Percentiles rank a stretch among this genome's conserved stretches.
Conservation (phyloP, 2,797 vertebrate genomes). For the Enteromius radiatus region DNA sequence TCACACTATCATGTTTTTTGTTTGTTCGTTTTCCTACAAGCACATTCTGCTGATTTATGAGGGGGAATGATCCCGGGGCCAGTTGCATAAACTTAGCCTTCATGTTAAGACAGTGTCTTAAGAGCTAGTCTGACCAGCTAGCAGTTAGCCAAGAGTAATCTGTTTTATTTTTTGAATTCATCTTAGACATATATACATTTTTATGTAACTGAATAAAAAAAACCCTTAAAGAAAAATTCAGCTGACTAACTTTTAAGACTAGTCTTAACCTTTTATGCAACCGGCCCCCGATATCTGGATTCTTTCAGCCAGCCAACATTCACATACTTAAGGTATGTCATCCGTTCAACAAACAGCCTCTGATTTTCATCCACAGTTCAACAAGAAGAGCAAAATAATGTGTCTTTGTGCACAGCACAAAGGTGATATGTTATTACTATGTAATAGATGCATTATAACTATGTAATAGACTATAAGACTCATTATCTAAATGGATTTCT, state of each 20-base stretch:
- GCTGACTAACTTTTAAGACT: too few species aligned
- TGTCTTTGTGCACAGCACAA: slow-evolving; percentile 66
- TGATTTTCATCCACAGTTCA: slow-evolving; percentile 24
- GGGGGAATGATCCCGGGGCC: not conserved
- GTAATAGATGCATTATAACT: slow-evolving; percentile 12
- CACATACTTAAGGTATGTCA: slow-evolving; percentile 32
- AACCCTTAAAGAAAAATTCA: too few species aligned
- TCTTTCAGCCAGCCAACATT: slow-evolving; percentile 18
- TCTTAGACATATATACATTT: too few species aligned
- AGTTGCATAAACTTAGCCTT: too few species aligned
- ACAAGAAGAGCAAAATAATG: slow-evolving; percentile 29
- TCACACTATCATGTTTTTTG: not conserved
- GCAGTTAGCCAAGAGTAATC: too few species aligned
- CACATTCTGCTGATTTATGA: slow-evolving; percentile 1
- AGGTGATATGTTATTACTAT: slow-evolving; percentile 28
- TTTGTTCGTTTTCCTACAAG: not conserved
- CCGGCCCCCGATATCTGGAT: not conserved
- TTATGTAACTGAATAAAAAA: too few species aligned
- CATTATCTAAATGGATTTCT: not conserved
- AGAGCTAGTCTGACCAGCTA: too few species aligned
- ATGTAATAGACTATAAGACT: not conserved
- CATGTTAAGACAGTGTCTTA: too few species aligned
- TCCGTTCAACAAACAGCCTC: slow-evolving; percentile 16
- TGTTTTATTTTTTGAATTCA: too few species aligned
- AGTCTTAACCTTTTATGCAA: too few species aligned